Base-by-base conservation (phyloP, 2,888 invertebrate genomes). In the Rugalucina vietnamica region DNA sequence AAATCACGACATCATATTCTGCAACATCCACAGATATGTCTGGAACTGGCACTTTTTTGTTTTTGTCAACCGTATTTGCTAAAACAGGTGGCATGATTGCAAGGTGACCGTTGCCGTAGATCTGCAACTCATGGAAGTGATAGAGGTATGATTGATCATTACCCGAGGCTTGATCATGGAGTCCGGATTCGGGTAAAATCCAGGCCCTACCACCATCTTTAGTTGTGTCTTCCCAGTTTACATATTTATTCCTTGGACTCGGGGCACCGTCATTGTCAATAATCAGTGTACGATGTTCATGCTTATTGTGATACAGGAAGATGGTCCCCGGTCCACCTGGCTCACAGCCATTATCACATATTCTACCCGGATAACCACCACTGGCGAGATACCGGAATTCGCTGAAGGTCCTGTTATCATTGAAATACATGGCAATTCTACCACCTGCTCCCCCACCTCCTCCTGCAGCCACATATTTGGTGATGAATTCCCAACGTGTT, bases 121-220 rank as follows among this genome's bases (percentile, higher is more conserved):
- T 90, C 86, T 93, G 92, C 24, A 93, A 82, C 72, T 93, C 92
- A 73, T 93, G 92, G 83, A 92, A 92, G 29, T 88, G 77, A 74
- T 88, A 91, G 0, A 81, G 60, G 79, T 84, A 85, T 0, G 76
- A 57, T n/a, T 84, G 85, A 34, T 70, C 85, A 2, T 76, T 65
- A 24, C 82, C 81, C 12, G 37, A 32, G 21, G 92, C 91, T 83
- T 91, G 90, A 8, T 77, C 81, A 78, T 92, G 91, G 3, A 70
- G 34, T 3, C 91, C 92, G 36, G 92, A 92, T n/a, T 89, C 74
- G 0, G 92, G 92, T 54, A 92, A 79, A 75, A 92, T 91, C 92
- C 92, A 92, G 14, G 92, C 90, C 10, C 91, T 71, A 0, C 90
- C 85, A 14, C 92, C 91, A 71, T 91, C 91, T 36, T 86, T 39